Evolutionary conservation across 2,797 vertebrate species (phyloP).

Genomic region (Nothura maculosa): DNA sequence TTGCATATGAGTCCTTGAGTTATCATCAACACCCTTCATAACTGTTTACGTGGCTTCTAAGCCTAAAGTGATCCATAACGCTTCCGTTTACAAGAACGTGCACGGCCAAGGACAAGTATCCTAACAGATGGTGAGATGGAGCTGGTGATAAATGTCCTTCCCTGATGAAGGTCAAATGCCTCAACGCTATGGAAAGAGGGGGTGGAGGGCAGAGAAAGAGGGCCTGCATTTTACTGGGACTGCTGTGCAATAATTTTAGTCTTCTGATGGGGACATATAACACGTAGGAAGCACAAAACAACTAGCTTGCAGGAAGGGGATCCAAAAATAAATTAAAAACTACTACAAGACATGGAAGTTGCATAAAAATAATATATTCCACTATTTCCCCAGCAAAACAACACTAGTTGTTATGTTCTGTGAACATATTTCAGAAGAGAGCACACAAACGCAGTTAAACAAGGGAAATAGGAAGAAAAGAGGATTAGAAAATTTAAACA

Average conservation of each 20-base stretch:
- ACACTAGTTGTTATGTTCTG: neutral
- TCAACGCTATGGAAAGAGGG: neutral
- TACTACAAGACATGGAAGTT: neutral
- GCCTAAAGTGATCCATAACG: conserved; percentile 60
- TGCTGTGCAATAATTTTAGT: neutral
- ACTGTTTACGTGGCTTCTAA: conserved; percentile 61
- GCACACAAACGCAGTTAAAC: conserved; percentile 52
- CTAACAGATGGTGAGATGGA: conserved; percentile 42
- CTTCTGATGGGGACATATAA: neutral
- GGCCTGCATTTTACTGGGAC: neutral
- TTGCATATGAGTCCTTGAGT: conserved; percentile 18
- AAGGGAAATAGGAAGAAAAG: conserved; percentile 60
- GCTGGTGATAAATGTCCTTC: conserved; percentile 60
- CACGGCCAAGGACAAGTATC: conserved; percentile 28
- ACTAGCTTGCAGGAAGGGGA: conserved; percentile 1
- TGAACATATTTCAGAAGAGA: conserved; percentile 32
- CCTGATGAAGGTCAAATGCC: conserved; percentile 56
- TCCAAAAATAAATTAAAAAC: conserved; percentile 1
- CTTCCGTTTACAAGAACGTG: conserved; percentile 46
- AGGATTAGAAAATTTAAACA: conserved; percentile 45
- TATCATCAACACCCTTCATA: conserved; percentile 59
- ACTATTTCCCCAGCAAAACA: conserved; percentile 30
- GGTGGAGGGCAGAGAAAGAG: neutral
- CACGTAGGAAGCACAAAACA: neutral
- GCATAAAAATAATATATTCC: neutral